Percentiles rank a stretch among this genome's conserved stretches.
phyloP scores from a whole-genome alignment of 2,888 invertebrate species.

The Hydroisotoma schaefferi region DNA sequence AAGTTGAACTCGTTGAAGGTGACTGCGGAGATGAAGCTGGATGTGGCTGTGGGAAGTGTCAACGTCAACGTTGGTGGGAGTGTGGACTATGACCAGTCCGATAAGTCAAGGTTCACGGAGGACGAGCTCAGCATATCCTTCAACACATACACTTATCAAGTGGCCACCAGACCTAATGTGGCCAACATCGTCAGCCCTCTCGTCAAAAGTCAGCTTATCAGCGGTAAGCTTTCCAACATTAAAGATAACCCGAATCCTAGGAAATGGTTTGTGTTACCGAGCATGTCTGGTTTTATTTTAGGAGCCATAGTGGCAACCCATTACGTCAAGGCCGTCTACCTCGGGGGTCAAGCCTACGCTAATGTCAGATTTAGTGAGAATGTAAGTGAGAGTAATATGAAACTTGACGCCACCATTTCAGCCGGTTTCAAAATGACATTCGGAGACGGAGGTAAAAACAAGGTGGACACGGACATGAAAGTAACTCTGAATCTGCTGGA shows the following conservation, averaged over 20 bases:
- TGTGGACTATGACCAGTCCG: background rate
- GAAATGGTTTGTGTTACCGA: too few relatives aligned
- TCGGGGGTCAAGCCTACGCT: conserved; percentile 1
- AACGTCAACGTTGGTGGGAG: background rate
- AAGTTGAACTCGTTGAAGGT: background rate
- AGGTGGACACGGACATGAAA: too few relatives aligned
- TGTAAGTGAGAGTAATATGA: too few relatives aligned
- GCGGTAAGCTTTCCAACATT: too few relatives aligned
- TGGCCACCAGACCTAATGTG: background rate
- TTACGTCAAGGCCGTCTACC: conserved; percentile 2
- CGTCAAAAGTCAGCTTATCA: background rate
- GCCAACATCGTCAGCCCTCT: background rate
- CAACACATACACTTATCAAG: conserved; percentile 2
- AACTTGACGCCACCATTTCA: too few relatives aligned
- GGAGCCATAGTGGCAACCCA: conserved; percentile 4
- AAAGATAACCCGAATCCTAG: too few relatives aligned
- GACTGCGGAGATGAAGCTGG: background rate
- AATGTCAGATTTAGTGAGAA: too few relatives aligned
- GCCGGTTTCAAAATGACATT: too few relatives aligned
- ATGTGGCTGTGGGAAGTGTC: background rate
- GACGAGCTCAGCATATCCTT: background rate
- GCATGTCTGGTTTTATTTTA: too few relatives aligned
- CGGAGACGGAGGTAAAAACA: too few relatives aligned
- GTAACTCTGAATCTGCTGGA: conserved; percentile 2
- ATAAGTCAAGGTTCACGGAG: background rate